Evolutionary conservation across 2,888 invertebrate species (phyloP), one percentile per base, ranked within the genome.

Genomic region (Lepidochrysops patricia): DNA sequence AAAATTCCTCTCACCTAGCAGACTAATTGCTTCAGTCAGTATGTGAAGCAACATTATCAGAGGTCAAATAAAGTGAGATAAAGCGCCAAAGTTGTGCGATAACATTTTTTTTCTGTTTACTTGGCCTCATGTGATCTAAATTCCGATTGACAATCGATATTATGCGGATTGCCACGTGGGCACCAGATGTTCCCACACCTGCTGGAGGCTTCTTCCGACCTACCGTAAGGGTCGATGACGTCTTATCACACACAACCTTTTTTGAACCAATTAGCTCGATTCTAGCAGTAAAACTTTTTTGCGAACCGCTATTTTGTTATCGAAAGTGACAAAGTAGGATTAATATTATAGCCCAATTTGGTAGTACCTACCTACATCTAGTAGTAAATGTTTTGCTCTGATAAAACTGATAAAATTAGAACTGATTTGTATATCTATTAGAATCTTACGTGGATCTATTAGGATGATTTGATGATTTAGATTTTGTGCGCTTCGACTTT

Each of bases 111-210:
- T 52, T 54, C n/a, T 49, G 26, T 50, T 32, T 50, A 27, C 35
- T 56, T 58, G 50, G 52, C 35, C 65, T 71, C 71, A 70, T 71
- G 64, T 61, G 73, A 75, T 74, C 73, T 74, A 75, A 77, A 72
- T 75, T 68, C 68, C 71, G 72, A 74, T 77, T 74, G 77, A 70
- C 72, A 74, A 77, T 77, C 73, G 74, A 63, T 73, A 48, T 49
- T 58, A 49, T 34, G 23, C 49, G 50, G 67, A 70, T 79, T 79
- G 82, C 79, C 86, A 82, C 84, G 85, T 82, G 84, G 77, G 71
- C 64, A 72, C 81, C 87, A 86, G 82, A 82, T 86, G 86, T 75
- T 63, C 66, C 69, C 76, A 80, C 86, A 85, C 86, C 87, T 85
- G 85, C 80, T 69, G 78, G 75, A 80, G 76, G 79, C 77, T 72